These are phyloP conservation scores for Acanthoscelides obtectus DNA, from an alignment of 2,888 invertebrate species.

Conservation along the genomic window DNA sequence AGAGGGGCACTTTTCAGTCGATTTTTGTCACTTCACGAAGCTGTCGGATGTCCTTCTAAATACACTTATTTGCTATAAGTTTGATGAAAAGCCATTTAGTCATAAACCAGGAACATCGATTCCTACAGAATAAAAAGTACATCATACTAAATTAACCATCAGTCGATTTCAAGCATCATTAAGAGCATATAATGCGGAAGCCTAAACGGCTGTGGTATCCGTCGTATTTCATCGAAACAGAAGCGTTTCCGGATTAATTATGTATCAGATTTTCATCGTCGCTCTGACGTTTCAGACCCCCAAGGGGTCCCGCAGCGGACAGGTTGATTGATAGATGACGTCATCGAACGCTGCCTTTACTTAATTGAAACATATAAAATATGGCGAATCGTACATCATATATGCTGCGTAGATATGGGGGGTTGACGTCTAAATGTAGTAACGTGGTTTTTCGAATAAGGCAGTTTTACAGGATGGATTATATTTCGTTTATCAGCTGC, in stretches of 20 bases:
- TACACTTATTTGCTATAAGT: too few species aligned
- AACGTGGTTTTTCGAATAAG: not conserved
- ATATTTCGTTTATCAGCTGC: too few species aligned
- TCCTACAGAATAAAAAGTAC: not conserved
- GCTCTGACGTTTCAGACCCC: conserved; percentile 1
- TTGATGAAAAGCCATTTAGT: too few species aligned
- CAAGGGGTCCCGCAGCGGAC: not conserved
- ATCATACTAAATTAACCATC: not conserved
- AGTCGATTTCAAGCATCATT: not conserved
- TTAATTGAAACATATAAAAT: not conserved
- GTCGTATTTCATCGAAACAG: not conserved
- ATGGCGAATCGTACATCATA: not conserved
- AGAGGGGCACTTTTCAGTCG: too few species aligned
- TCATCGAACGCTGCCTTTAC: conserved; percentile 1
- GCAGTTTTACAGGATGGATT: too few species aligned
- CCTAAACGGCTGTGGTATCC: not conserved
- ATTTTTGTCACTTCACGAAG: too few species aligned
- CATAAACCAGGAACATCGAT: too few species aligned
- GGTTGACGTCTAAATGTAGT: not conserved
- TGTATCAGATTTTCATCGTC: not conserved
- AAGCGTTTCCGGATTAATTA: not conserved
- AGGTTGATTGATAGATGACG: conserved; percentile 7
- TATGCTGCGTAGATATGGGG: not conserved
- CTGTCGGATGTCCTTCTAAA: too few species aligned
- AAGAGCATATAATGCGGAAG: not conserved